Evolutionary conservation across 2,888 invertebrate genomes (phyloP).

Genomic region (Scaeva pyrastri): DNA sequence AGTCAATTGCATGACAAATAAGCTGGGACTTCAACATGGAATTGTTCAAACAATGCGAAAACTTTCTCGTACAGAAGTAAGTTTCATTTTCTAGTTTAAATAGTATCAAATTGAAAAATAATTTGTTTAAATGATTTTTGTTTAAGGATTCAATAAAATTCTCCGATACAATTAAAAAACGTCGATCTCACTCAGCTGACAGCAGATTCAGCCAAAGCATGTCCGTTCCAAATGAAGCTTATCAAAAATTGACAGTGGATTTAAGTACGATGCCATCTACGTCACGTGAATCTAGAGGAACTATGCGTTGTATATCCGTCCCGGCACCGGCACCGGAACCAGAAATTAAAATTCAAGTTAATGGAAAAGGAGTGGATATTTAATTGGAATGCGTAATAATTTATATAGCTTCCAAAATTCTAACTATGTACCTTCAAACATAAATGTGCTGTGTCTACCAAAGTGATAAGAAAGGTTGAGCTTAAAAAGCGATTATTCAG

Average conservation of each 20-base stretch:
- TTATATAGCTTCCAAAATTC: background rate
- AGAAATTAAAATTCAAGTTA: conserved; percentile 78
- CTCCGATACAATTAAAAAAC: conserved; percentile 78
- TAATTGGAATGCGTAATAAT: background rate
- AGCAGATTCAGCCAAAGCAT: conserved; percentile 81
- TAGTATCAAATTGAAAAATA: background rate
- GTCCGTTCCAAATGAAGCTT: conserved; percentile 74
- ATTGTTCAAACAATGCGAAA: conserved; percentile 52
- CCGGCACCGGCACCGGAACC: conserved; percentile 71
- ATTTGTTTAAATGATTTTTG: background rate
- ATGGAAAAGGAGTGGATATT: conserved; percentile 80
- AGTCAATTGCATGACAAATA: conserved; percentile 80
- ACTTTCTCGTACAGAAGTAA: conserved; percentile 32
- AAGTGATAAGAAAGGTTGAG: conserved; percentile 30
- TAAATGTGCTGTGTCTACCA: background rate
- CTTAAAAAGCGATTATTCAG: background rate
- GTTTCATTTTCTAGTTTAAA: background rate
- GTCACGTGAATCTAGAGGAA: conserved; percentile 48
- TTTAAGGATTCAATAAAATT: conserved; percentile 72
- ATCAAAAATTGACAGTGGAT: conserved; percentile 23
- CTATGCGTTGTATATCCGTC: conserved; percentile 39
- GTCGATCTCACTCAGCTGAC: conserved; percentile 81
- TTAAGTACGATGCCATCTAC: conserved; percentile 36
- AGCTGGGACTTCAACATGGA: conserved; percentile 81
- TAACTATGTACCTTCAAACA: no score